Base-by-base conservation (phyloP, 2,797 vertebrate species). In the Meda fulgida region DNA sequence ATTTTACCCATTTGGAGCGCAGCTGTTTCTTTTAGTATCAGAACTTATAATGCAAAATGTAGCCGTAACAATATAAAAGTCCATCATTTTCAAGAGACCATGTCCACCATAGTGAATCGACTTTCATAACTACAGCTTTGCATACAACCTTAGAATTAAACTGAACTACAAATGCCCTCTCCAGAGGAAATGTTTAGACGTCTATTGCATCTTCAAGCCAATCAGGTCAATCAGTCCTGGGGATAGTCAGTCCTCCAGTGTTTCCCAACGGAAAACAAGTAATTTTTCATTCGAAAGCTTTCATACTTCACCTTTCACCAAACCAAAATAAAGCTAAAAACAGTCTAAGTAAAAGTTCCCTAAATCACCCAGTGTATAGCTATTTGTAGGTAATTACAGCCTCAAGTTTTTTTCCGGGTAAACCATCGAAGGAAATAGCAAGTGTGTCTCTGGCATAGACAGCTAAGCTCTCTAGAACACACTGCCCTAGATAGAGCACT, bases 321-420 rank as follows among this genome's bases (percentile, higher is more conserved):
- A 11, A 23, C 80, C 78, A 72, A 83, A 89, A 88, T 10, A 71
- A 63, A 89, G 85, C 88, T 91, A 46, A 90, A 89, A 91, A 81
- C 77, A 80, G 40, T 75, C 89, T 65, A 73, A 53, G 63, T 85
- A 58, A 72, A 76, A 81, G 81, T 81, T 82, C 38, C 87, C 83
- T 85, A 80, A 86, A 90, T 90, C 90, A 88, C 82, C 84, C 87
- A 84, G 87, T 85, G 63, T 89, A 88, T 80, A 84, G 87, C 88
- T 92, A 80, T 92, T 91, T 90, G 86, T 90, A 84, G 85, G 78
- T 92, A 94, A 94, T 94, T 92, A 91, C 87, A 94, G 71, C 80
- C 87, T 88, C 87, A 88, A 83, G 87, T 89, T 89, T 89, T 90
- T 89, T 82, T 89, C 83, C 86, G 88, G 87, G 88, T 90, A 90